These are phyloP conservation scores for Eira barbara DNA, from an alignment of 2,113 vertebrate species.

Conservation along the genomic window DNA sequence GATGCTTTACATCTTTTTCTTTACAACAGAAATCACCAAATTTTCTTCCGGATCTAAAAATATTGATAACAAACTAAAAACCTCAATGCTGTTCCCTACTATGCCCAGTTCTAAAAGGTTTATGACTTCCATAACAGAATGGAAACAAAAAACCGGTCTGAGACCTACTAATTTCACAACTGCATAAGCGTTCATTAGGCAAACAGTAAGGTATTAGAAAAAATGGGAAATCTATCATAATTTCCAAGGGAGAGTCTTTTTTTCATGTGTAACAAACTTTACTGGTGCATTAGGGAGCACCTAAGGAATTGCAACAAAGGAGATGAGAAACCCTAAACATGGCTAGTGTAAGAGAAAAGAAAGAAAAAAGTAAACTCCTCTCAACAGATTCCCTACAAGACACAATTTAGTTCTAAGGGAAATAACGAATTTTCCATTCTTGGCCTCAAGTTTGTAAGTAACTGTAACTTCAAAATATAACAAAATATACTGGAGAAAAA, in stretches of 20 bases:
- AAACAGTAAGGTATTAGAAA: background rate
- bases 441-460: conserved; percentile 28
- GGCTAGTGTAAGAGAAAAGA: background rate
- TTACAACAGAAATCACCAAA: background rate
- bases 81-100: background rate
- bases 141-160: background rate
- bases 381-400: background rate
- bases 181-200: background rate
- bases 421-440: background rate
- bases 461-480: conserved; percentile 15
- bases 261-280: background rate
- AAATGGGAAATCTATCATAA: background rate
- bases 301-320: background rate
- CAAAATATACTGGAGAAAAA: conserved; percentile 16
- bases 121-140: background rate
- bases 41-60: conserved; percentile 16
- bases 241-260: background rate
- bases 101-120: background rate
- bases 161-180: background rate
- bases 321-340: background rate
- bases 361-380: background rate
- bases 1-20: conserved; percentile 3
- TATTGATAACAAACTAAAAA: conserved; percentile 36
- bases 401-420: conserved; percentile 7
- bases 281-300: background rate